Conservation (phyloP, 2,888 invertebrate genomes). For the Steinernema scapterisci region DNA sequence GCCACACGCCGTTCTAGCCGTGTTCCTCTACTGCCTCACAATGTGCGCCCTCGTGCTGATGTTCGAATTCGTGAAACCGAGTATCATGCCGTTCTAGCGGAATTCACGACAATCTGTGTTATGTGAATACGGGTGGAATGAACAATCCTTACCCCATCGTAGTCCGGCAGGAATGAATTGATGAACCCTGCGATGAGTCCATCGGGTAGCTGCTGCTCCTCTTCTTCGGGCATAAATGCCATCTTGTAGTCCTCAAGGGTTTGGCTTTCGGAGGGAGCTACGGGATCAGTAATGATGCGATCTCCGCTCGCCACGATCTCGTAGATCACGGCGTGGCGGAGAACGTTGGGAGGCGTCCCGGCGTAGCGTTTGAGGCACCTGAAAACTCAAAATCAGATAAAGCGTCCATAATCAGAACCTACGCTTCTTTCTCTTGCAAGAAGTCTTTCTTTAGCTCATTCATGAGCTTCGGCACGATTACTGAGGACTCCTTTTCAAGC, state of each 20-base stretch:
- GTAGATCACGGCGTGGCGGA: conserved; percentile 50
- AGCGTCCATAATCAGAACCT: background rate
- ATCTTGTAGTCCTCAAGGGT: conserved; percentile 6
- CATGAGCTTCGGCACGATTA: conserved; percentile 36
- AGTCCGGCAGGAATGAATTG: conserved; percentile 41
- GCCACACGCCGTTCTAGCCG: conserved; percentile 42
- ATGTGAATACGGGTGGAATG: background rate
- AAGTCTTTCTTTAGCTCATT: conserved; percentile 33
- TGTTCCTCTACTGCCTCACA: conserved; percentile 49
- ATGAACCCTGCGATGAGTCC: conserved; percentile 39
- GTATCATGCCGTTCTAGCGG: conserved; percentile 39
- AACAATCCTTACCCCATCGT: conserved; percentile 8
- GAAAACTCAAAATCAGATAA: conserved; percentile 16
- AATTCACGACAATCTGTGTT: background rate
- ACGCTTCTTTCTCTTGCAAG: conserved; percentile 39
- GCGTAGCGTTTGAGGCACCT: conserved; percentile 47
- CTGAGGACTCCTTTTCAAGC: conserved; percentile 75
- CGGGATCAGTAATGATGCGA: conserved; percentile 42
- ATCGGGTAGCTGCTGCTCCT: background rate
- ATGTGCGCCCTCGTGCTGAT: conserved; percentile 52
- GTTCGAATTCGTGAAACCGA: conserved; percentile 57
- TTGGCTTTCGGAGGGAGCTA: conserved; percentile 41
- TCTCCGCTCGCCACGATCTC: conserved; percentile 41
- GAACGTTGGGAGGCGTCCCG: conserved; percentile 50
- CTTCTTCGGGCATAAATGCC: background rate